Evolutionary conservation across 1,140 invertebrate genomes (phyloP), one percentile per base, ranked within the genome.

Genomic region (Elymnias hypermnestra): DNA sequence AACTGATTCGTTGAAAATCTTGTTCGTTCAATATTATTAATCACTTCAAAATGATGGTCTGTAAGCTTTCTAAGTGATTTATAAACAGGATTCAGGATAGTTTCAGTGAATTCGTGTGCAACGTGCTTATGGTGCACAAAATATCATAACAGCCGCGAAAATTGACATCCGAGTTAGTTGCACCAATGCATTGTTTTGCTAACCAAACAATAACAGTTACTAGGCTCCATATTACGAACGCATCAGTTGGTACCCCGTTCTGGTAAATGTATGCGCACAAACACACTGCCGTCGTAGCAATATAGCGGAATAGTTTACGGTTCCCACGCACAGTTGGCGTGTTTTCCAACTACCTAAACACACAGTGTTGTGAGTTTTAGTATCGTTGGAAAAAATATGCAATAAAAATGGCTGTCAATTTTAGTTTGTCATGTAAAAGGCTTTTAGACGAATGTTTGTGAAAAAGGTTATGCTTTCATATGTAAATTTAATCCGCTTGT

Each of bases 141-240:
- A 51, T 38, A 50, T 43, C 10, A 43, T 23, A 37, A 2, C 33
- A 28, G 13, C 39, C n/a, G 3, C 10, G 31, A 25, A 48, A 48
- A 43, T 43, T 26, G 33, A 42, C 35, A 33, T 13, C 12, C 38
- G 10, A 29, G 47, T 50, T 43, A 22, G 36, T 47, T 47, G 15
- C 10, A 15, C 12, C 40, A 35, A 28, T 42, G 23, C 35, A 13
- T 33, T 51, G 48, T 51, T 51, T 51, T 39, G 48, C 44, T 44
- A 44, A 18, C 36, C 45, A 54, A 54, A 48, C 40, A 54, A 43
- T 48, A 54, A 48, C 25, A 43, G 33, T 43, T 53, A 39, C 29
- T 39, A 31, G 23, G 29, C 29, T 39, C 25, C 33, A 33, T 44
- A 47, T 39, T 38, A 39, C 47, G 15, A 41, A 47, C 38, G 52